These are phyloP conservation scores for Drosophila limbata DNA, from an alignment of 2,888 invertebrate genomes.

Conservation along the genomic window DNA sequence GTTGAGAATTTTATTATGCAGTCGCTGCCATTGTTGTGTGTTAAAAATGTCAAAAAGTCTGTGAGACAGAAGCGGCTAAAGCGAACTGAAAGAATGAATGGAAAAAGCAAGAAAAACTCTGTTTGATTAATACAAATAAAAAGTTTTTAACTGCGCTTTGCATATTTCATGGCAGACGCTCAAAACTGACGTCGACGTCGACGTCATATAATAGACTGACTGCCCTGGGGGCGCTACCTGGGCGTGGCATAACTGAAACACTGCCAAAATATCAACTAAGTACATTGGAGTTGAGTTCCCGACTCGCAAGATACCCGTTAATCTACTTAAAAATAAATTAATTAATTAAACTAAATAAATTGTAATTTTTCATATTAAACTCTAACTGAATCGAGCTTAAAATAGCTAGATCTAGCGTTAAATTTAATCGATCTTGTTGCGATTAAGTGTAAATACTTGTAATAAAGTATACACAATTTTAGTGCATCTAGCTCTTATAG, in stretches of 20 bases:
- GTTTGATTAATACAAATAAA: slow-evolving; percentile 82
- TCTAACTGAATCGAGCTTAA: not conserved
- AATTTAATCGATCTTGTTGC: not conserved
- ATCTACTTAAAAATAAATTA: not conserved
- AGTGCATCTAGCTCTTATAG: not conserved
- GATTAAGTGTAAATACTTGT: not conserved
- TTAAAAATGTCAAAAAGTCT: slow-evolving; percentile 58
- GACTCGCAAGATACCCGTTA: not conserved
- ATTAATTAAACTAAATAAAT: no score
- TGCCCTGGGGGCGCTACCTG: slow-evolving; percentile 20
- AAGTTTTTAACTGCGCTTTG: slow-evolving; percentile 81
- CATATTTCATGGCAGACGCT: slow-evolving; percentile 79
- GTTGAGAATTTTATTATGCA: slow-evolving; percentile 54
- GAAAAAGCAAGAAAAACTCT: slow-evolving; percentile 59
- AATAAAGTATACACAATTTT: not conserved
- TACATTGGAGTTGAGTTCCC: not conserved
- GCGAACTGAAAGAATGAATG: not conserved
- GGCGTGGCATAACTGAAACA: slow-evolving; percentile 42
- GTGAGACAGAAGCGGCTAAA: slow-evolving; percentile 8
- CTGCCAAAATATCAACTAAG: slow-evolving; percentile 41
- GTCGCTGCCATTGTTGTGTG: slow-evolving; percentile 58
- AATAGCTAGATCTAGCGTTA: not conserved
- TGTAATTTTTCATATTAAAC: not conserved
- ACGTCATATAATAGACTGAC: slow-evolving; percentile 52
- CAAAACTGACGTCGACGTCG: slow-evolving; percentile 58